Evolutionary conservation across 2,113 vertebrate species (phyloP).

Genomic region (Podiceps cristatus): DNA sequence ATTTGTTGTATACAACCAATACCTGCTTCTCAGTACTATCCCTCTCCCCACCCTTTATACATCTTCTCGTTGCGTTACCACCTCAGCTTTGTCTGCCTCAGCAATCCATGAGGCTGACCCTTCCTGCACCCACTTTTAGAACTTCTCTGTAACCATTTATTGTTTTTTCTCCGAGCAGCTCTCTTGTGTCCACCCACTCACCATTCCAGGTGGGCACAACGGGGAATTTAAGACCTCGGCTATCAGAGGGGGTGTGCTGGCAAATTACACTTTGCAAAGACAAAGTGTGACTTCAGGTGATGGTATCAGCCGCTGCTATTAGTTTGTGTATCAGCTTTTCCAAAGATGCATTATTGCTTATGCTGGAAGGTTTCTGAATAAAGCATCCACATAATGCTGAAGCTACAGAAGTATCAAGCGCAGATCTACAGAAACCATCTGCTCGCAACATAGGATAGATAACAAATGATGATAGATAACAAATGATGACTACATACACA

Average conservation of each 20-base stretch:
- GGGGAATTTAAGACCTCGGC: not conserved
- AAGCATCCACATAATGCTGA: not conserved
- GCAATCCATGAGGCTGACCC: not conserved
- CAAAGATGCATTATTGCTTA: not conserved
- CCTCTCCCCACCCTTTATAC: not conserved
- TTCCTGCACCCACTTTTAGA: not conserved
- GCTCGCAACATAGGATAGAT: not conserved
- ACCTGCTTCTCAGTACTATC: not conserved
- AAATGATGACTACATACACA: not conserved
- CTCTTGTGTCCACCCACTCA: not conserved
- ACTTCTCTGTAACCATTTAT: not conserved
- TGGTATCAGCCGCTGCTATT: not conserved
- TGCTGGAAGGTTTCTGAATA: not conserved
- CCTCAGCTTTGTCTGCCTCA: not conserved
- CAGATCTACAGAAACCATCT: not conserved
- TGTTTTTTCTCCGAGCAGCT: not conserved
- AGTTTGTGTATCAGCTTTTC: not conserved
- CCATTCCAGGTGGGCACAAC: not conserved
- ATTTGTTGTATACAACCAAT: accelerated
- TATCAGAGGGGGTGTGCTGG: not conserved
- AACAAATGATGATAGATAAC: accelerated
- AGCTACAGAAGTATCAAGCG: not conserved
- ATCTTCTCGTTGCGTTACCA: not conserved
- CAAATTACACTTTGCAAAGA: not conserved
- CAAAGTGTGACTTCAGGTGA: not conserved